Conservation (phyloP, 2,888 invertebrate species). For the Lamellibrachia satsuma region DNA sequence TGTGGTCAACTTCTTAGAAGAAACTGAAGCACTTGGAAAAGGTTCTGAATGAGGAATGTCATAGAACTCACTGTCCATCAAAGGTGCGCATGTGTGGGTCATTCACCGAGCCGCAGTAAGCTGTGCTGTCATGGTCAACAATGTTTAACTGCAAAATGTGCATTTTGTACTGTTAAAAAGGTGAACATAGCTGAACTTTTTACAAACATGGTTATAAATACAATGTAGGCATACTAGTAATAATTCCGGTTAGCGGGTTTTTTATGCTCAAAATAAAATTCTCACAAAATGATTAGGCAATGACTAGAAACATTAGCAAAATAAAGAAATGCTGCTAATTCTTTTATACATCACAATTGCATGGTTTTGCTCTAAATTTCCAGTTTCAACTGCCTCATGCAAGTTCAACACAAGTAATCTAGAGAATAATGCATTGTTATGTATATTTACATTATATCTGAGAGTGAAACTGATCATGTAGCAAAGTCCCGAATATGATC, state of each 20-base stretch:
- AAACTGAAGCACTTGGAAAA: not conserved
- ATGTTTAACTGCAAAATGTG: slow-evolving; percentile 46
- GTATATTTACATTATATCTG: too few species aligned
- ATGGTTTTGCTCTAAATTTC: too few species aligned
- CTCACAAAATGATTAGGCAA: too few species aligned
- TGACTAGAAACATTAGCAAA: too few species aligned
- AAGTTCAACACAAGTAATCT: too few species aligned
- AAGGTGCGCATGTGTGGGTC: slow-evolving; percentile 56
- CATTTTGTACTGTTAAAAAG: not conserved
- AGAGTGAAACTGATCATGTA: too few species aligned
- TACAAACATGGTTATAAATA: not conserved
- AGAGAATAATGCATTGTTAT: too few species aligned
- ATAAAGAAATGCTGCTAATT: too few species aligned
- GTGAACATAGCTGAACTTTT: not conserved
- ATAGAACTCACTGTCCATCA: slow-evolving; percentile 47
- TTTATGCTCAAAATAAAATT: too few species aligned
- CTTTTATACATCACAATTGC: too few species aligned
- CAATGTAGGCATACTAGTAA: not conserved
- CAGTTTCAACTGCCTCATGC: too few species aligned
- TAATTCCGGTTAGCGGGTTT: not conserved
- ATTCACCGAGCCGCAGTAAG: slow-evolving; percentile 50
- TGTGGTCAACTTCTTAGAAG: not conserved
- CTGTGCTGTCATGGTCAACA: slow-evolving; percentile 44
- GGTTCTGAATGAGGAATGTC: not conserved
- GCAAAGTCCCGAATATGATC: too few species aligned